Base-by-base conservation (phyloP, 2,888 invertebrate species). In the Drosophila suboccidentalis region DNA sequence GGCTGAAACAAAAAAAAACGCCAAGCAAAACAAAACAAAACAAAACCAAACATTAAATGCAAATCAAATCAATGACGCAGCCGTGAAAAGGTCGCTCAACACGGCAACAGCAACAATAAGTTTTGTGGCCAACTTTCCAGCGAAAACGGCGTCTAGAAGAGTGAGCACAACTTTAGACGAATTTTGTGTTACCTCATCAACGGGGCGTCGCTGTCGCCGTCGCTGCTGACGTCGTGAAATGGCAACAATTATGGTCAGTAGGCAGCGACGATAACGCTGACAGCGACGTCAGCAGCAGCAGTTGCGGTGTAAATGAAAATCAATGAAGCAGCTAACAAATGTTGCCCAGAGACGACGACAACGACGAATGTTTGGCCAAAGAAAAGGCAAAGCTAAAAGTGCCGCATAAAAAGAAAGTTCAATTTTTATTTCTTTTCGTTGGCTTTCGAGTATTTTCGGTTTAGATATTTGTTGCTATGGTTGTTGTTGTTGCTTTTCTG, bases 401-500 rank as follows among this genome's bases (percentile, higher is more conserved):
- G 78, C 73, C 84, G 72, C 80, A 88, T 76, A 76, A 87, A 86
- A 86, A 87, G 86, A 87, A 87, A 87, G 86, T 87, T 86, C 72
- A 66, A 50, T 68, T 47, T 63, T 65, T 66, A 58, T 67, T 34
- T 51, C 49, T 66, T 69, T 63, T 36, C 71, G 53, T 73, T 76
- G 63, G 63, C 36, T 36, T n/a, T 2, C 36, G 36, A 36, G 47
- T 60, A 29, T 67, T 53, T 69, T 70, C 34, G 57, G 49, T 29
- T 59, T 78, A 63, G 49, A 44, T 58, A 55, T 61, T 68, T 58
- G 53, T 53, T 50, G 10, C 8, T 47, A 26, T 44, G 34, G 44
- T 29, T 65, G 32, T 44, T 58, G 38, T 59, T 51, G 34, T 29
- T 39, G n/a, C n/a, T 50, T 36, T 36, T 46, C 22, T 41, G 51